Evolutionary conservation across 2,888 invertebrate genomes (phyloP), one percentile per base, ranked within the genome.

Genomic region (Meliscaeva auricollis): DNA sequence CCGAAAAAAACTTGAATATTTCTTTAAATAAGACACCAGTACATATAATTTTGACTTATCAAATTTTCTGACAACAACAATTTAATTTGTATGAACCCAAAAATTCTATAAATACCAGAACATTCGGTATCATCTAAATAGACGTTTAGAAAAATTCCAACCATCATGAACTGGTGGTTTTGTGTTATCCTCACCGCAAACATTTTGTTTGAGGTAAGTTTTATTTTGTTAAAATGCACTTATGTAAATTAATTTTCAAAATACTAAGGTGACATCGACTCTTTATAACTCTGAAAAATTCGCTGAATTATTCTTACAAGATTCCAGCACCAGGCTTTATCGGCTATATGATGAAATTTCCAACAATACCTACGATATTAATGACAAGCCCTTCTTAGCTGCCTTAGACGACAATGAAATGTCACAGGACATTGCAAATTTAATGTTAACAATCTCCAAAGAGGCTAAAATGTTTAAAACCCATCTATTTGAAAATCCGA

Each of bases 401-500:
- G 89, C 90, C 8, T 89, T 91, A 75, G 87, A 87, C 1, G 90
- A 89, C 62, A 62, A 88, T 3, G 87, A 85, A 26, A 89, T 89
- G 22, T 89, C 90, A 1, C 89, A 90, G 68, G 88, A 88, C 1
- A 91, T 91, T 44, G 89, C 90, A 8, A 88, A 88, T 20, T 89
- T 90, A 70, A 84, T 91, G 54, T 89, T 91, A 3, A 88, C 89
- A 38, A 90, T 91, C 90, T 93, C 85, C 87, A 95, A 60, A 93
- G 95, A 58, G 94, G 95, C 82, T 93, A 92, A 91, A 91, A 88
- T 94, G 93, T 91, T 88, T 44, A 87, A 90, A 60, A 50, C 88
- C 9, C 82, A 48, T 22, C 87, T 87, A 56, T 87, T 91, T 3
- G 38, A 76, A 0, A 88, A 89, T 80, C 46, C 70, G 2, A 88